Conservation (phyloP, 2,797 vertebrate genomes). For the Propithecus deckenii region DNA sequence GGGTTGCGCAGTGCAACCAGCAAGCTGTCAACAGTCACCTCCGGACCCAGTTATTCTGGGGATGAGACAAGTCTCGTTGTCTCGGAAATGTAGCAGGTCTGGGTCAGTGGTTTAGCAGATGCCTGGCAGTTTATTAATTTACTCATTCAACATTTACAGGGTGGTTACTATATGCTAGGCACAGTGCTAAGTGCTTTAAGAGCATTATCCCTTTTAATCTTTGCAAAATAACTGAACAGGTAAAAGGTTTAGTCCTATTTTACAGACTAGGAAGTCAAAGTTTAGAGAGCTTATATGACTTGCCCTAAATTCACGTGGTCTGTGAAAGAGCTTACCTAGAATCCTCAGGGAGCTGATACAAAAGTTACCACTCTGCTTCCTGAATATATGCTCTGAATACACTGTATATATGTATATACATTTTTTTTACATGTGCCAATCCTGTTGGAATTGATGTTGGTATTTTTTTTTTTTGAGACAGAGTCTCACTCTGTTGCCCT, state of each 20-base stretch:
- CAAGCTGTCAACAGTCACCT: background rate
- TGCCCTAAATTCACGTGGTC: background rate
- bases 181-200: background rate
- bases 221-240: background rate
- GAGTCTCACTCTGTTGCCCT: no score
- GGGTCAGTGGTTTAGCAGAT: background rate
- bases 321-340: background rate
- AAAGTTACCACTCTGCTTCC: background rate
- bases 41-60: background rate
- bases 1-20: background rate
- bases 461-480: background rate
- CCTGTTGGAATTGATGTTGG: background rate
- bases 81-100: background rate
- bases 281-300: background rate
- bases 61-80: background rate
- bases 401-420: background rate
- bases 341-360: background rate
- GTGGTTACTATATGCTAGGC: background rate
- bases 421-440: background rate
- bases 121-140: background rate
- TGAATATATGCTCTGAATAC: background rate
- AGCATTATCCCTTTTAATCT: background rate
- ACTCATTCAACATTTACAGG: background rate
- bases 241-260: background rate
- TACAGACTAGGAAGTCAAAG: background rate